These are phyloP conservation scores for Amphipyra tragopoginis DNA, from an alignment of 2,888 invertebrate species.

Conservation along the genomic window DNA sequence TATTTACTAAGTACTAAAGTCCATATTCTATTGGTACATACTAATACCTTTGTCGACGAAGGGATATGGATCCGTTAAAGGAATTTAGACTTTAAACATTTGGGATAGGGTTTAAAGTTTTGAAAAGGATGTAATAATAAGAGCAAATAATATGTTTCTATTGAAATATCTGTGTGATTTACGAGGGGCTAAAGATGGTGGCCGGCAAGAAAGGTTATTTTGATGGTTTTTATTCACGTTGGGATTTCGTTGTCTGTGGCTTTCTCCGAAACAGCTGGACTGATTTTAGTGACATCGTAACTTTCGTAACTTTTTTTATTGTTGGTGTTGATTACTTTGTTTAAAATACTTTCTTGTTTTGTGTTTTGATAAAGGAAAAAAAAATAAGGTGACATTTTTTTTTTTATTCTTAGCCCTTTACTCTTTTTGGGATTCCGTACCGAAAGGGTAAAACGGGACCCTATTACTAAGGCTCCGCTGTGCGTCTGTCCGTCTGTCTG, in stretches of 20 bases:
- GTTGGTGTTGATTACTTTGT: constrained; percentile 21
- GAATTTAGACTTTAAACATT: background rate
- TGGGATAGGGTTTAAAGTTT: constrained; percentile 17
- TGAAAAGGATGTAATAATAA: constrained; percentile 25
- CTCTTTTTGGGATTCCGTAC: too few relatives aligned
- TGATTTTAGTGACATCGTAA: constrained; percentile 19
- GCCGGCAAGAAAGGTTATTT: constrained; percentile 49
- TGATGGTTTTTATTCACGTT: constrained; percentile 43
- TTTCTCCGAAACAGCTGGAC: constrained; percentile 48
- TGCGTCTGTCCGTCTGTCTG: too few relatives aligned
- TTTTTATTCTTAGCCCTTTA: background rate
- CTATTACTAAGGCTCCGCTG: too few relatives aligned
- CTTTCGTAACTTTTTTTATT: constrained; percentile 26
- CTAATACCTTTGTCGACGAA: constrained; percentile 46
- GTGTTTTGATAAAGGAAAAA: background rate
- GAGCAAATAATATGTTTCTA: constrained; percentile 40
- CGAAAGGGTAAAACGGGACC: too few relatives aligned
- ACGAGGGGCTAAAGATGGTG: constrained; percentile 62
- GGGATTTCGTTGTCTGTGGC: constrained; percentile 18
- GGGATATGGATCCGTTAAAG: constrained; percentile 25
- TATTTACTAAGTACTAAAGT: constrained; percentile 57
- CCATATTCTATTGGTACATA: constrained; percentile 58
- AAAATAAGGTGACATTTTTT: background rate
- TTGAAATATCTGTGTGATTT: constrained; percentile 60
- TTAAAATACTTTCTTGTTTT: constrained; percentile 27